These are phyloP conservation scores for Brenthis hecate DNA, from an alignment of 2,888 invertebrate species.

Conservation along the genomic window DNA sequence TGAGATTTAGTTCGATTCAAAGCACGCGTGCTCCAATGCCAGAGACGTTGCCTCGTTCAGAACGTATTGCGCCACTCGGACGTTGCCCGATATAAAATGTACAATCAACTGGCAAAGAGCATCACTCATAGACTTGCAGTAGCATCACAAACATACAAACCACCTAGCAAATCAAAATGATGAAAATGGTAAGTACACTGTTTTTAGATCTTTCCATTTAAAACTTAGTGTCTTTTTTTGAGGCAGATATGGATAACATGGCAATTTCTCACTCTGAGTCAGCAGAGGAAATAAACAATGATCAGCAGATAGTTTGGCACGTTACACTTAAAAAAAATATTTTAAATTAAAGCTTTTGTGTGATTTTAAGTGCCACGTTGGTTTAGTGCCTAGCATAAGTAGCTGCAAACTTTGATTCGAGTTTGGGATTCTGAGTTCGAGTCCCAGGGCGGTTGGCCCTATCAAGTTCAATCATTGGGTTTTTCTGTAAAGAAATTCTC, in stretches of 20 bases:
- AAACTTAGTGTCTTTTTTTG: not conserved
- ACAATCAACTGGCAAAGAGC: slow-evolving; percentile 43
- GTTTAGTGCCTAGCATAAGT: too few relatives aligned
- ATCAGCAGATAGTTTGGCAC: too few relatives aligned
- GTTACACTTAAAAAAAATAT: too few relatives aligned
- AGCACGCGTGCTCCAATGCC: slow-evolving; percentile 74
- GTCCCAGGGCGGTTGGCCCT: too few relatives aligned
- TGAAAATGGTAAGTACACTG: slow-evolving; percentile 68
- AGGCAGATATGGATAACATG: too few relatives aligned
- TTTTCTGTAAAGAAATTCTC: too few relatives aligned
- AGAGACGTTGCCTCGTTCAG: slow-evolving; percentile 58
- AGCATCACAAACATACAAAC: slow-evolving; percentile 51
- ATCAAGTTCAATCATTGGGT: not conserved
- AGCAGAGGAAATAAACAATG: too few relatives aligned
- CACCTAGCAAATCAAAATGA: slow-evolving; percentile 58
- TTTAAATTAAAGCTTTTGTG: too few relatives aligned
- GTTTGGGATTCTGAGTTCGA: too few relatives aligned
- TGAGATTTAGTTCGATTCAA: slow-evolving; percentile 52
- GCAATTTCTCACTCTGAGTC: too few relatives aligned
- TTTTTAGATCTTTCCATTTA: not conserved
- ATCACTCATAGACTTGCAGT: slow-evolving; percentile 61
- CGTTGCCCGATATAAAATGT: slow-evolving; percentile 62
- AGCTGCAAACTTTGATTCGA: too few relatives aligned
- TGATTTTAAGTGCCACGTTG: too few relatives aligned
- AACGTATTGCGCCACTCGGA: slow-evolving; percentile 54